These are phyloP conservation scores for Meda fulgida DNA, from an alignment of 2,797 vertebrate species.

Conservation along the genomic window DNA sequence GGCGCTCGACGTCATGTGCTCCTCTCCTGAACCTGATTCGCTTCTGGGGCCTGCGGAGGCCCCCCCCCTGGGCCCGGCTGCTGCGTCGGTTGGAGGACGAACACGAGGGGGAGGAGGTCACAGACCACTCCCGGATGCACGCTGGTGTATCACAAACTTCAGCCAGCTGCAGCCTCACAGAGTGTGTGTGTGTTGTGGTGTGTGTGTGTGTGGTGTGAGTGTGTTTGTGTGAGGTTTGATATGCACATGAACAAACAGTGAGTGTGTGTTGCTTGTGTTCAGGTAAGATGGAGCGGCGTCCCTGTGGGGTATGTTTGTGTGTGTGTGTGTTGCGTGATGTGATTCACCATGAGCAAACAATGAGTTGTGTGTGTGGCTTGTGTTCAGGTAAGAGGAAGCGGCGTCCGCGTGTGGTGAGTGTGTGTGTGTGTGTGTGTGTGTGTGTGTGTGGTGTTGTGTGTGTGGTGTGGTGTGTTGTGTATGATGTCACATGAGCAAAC, in stretches of 20 bases:
- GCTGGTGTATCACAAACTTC: slow-evolving; percentile 90
- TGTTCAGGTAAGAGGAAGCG: too few relatives aligned
- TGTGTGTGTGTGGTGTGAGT: slow-evolving; percentile 85
- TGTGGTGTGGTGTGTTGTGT: slow-evolving; percentile 8
- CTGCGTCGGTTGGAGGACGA: slow-evolving; percentile 88
- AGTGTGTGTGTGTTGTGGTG: slow-evolving; percentile 63
- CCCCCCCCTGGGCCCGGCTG: slow-evolving; percentile 90
- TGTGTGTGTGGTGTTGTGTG: slow-evolving; percentile 12
- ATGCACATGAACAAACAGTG: neutral
- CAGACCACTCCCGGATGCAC: slow-evolving; percentile 90
- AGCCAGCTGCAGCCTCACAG: slow-evolving; percentile 96
- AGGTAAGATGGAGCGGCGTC: slow-evolving; percentile 90
- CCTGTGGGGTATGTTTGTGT: slow-evolving; percentile 87
- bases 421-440: too few relatives aligned
- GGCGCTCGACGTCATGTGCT: slow-evolving; percentile 88
- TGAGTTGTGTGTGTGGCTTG: too few relatives aligned
- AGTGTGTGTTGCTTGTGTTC: slow-evolving; percentile 25
- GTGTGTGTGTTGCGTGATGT: slow-evolving; percentile 92
- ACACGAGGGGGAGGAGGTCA: slow-evolving; percentile 90
- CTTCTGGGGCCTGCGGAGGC: slow-evolving; percentile 90
- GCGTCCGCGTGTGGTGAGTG: too few relatives aligned
- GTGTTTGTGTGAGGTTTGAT: slow-evolving; percentile 56
- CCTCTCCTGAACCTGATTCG: slow-evolving; percentile 96
- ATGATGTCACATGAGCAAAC: neutral
- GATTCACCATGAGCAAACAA: too few relatives aligned